A percentile compares a stretch with the other conserved stretches of the same genome.
phyloP scores from a whole-genome alignment of 1,140 invertebrate genomes.

The Drosophila nasuta region DNA sequence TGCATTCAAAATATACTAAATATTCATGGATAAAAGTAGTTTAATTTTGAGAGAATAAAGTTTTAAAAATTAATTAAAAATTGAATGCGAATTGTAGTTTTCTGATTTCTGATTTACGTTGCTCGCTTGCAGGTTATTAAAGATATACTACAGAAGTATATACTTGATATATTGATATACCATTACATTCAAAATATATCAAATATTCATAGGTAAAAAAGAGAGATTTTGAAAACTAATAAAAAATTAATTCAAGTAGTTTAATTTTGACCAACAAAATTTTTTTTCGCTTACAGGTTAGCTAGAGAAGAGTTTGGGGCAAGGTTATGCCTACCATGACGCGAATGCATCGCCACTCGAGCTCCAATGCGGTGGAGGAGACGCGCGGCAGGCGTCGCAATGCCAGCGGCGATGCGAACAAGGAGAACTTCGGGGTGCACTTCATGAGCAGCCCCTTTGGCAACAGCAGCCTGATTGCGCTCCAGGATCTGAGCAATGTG shows the following conservation, averaged over 20 bases:
- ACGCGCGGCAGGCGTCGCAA: conserved; percentile 52
- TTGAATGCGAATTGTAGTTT: too few relatives aligned
- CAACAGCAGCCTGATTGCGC: conserved; percentile 74
- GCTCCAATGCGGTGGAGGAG: conserved; percentile 69
- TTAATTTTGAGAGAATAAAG: too few relatives aligned
- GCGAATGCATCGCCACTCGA: conserved; percentile 77
- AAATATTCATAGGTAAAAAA: too few relatives aligned
- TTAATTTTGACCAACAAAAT: too few relatives aligned
- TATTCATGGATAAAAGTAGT: too few relatives aligned
- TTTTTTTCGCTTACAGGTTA: not conserved
- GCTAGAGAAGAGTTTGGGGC: not conserved
- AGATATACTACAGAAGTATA: too few relatives aligned
- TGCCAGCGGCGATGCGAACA: conserved; percentile 64
- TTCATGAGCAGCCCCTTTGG: conserved; percentile 80
- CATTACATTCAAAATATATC: too few relatives aligned
- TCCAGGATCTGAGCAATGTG: conserved; percentile 80
- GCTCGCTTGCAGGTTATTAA: not conserved
- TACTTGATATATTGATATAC: too few relatives aligned
- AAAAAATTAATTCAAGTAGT: too few relatives aligned
- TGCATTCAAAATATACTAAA: too few relatives aligned
- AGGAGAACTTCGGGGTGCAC: conserved; percentile 80
- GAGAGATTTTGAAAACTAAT: too few relatives aligned
- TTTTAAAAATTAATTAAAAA: too few relatives aligned
- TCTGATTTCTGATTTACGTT: not conserved
- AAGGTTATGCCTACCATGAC: conserved; percentile 80